These are phyloP conservation scores for Sesia bembeciformis DNA, from an alignment of 2,888 invertebrate genomes.

Conservation along the genomic window DNA sequence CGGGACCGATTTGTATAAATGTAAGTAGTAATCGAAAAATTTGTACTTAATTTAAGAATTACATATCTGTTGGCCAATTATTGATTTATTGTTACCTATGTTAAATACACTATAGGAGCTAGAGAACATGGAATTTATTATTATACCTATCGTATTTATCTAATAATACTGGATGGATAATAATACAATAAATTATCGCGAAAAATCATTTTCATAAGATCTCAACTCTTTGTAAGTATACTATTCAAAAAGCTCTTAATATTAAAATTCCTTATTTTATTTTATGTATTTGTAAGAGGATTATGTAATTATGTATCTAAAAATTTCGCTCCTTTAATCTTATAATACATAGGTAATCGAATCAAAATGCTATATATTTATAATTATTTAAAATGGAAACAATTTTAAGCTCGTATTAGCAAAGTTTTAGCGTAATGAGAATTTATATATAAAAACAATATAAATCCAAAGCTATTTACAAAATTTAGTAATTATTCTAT, in stretches of 20 bases:
- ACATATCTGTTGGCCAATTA: conserved; percentile 39
- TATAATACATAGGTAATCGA: conserved; percentile 35
- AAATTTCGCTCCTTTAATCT: conserved; percentile 30
- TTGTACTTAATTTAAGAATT: conserved; percentile 23
- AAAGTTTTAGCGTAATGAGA: conserved; percentile 18
- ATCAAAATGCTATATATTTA: conserved; percentile 27
- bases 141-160: conserved; percentile 51
- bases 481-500: neutral
- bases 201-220: conserved; percentile 67
- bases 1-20: neutral
- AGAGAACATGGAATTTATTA: conserved; percentile 41
- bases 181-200: conserved; percentile 64
- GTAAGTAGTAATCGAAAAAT: neutral
- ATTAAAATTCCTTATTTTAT: conserved; percentile 52
- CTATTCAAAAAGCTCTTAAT: conserved; percentile 68
- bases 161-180: conserved; percentile 73
- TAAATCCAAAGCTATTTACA: neutral
- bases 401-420: conserved; percentile 46
- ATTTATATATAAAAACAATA: neutral
- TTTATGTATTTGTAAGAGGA: conserved; percentile 48
- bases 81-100: conserved; percentile 23
- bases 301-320: conserved; percentile 42
- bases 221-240: conserved; percentile 62
- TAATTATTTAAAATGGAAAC: conserved; percentile 28
- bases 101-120: conserved; percentile 53